A percentile compares a stretch with the other conserved stretches of the same genome.
These are phyloP conservation scores for Hirtodrosophila histrioides DNA, from an alignment of 2,888 invertebrate genomes.

Conservation along the genomic window DNA sequence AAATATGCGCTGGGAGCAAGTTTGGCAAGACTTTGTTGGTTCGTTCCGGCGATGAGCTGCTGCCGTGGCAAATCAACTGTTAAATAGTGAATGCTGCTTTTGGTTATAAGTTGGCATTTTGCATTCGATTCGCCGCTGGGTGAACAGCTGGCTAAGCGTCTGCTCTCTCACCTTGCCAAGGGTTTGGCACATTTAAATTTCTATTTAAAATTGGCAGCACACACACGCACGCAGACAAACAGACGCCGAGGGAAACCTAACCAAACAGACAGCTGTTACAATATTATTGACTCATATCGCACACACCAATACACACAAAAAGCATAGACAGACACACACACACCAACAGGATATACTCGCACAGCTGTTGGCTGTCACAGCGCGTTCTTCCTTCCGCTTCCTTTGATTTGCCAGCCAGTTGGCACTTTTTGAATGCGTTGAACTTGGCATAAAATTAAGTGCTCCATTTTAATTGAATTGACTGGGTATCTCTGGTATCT, in stretches of 20 bases:
- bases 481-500: constrained; percentile 16
- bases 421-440: constrained; percentile 60
- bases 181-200: constrained; percentile 60
- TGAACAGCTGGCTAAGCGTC: constrained; percentile 23
- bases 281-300: constrained; percentile 78
- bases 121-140: constrained; percentile 26
- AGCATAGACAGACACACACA: constrained; percentile 15
- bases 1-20: too few species aligned
- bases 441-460: constrained; percentile 78
- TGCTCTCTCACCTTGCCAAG: constrained; percentile 40
- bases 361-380: constrained; percentile 48
- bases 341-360: constrained; percentile 27
- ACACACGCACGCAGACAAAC: constrained; percentile 5
- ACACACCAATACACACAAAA: constrained; percentile 36
- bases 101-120: constrained; percentile 48
- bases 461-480: constrained; percentile 77
- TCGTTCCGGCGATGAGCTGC: constrained; percentile 1
- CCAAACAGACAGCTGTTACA: constrained; percentile 72
- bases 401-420: constrained; percentile 59
- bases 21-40: not conserved
- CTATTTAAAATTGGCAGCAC: constrained; percentile 64
- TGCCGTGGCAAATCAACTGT: constrained; percentile 52
- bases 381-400: constrained; percentile 39
- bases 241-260: constrained; percentile 30
- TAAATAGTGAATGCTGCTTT: constrained; percentile 55